These are phyloP conservation scores for Contarinia nasturtii DNA, from an alignment of 1,140 invertebrate species.

Conservation along the genomic window DNA sequence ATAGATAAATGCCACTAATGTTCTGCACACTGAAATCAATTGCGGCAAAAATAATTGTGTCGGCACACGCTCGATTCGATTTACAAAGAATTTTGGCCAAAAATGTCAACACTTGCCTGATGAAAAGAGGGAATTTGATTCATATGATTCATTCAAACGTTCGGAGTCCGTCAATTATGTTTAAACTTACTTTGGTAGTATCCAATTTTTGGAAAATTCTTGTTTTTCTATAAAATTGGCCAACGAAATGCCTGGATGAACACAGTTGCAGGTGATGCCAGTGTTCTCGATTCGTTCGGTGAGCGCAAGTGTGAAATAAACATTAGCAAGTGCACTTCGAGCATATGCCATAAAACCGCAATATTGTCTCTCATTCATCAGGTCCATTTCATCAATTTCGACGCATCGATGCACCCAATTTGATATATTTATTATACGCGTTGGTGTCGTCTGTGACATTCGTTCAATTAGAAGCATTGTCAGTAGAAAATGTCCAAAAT, in stretches of 20 bases:
- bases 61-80: not conserved
- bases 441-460: conserved; percentile 31
- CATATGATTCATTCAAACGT: no score
- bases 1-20: not conserved
- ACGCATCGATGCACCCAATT: conserved; percentile 39
- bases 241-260: conserved; percentile 37
- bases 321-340: conserved; percentile 49
- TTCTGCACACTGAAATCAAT: not conserved
- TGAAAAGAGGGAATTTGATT: not conserved
- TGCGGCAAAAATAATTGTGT: not conserved
- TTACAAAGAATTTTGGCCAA: conserved; percentile 5
- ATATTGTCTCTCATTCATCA: conserved; percentile 34
- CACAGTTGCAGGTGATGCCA: conserved; percentile 32
- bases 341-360: conserved; percentile 30
- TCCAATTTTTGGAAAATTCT: not conserved
- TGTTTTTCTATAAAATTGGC: conserved; percentile 27
- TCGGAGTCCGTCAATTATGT: not conserved
- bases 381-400: conserved; percentile 38
- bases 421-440: conserved; percentile 47
- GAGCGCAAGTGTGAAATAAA: conserved; percentile 44
- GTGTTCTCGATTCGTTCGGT: conserved; percentile 31
- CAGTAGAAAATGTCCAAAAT: conserved; percentile 51
- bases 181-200: not conserved
- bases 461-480: conserved; percentile 45
- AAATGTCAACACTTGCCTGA: not conserved